Evolutionary conservation across 2,113 vertebrate species (phyloP), one percentile per base, ranked within the genome.

Genomic region (Alosa alosa): DNA sequence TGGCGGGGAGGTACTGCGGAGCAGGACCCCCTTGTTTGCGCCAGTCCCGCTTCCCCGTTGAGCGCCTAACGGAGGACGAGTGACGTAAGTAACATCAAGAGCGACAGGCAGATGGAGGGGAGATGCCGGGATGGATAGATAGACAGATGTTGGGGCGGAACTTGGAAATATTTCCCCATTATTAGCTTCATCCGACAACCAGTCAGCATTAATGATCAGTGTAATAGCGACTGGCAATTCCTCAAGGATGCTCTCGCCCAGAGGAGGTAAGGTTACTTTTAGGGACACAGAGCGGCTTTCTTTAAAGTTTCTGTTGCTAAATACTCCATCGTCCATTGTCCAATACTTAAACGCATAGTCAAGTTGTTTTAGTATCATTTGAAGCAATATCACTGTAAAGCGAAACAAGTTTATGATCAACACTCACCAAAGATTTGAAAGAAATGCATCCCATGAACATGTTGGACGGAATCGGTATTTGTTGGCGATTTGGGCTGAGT

Each of bases 51-150:
- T 92, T 88, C 91, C 86, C 91, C 45, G 87, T 85, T 81, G 90
- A 94, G 89, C 91, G 91, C 85, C 47, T 89, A 86, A 92, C 92
- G 93, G 91, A 94, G 90, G 88, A 92, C 60, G 52, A 88, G 94
- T 89, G 95, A 95, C 92, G 93, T 92, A 93, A 89, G 89, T 88
- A 92, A 88, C 92, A 93, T 95, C 93, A 94, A 92, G 92, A 92
- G 90, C 89, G 90, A 88, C 90, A 86, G 83, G 85, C 93, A 86
- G 92, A 86, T 49, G 87, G 86, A 84, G 86, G 90, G 86, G 87
- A 90, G 85, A 92, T 91, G 88, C 89, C 87, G 86, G 92, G 92
- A 94, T 94, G 92, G 93, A 94, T 92, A 93, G 92, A 92, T 92
- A 86, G 90, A 93, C 93, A 94, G 90, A 94, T 90, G 90, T 88